Base-by-base conservation (phyloP, 2,113 vertebrate genomes). In the Natator depressus region DNA sequence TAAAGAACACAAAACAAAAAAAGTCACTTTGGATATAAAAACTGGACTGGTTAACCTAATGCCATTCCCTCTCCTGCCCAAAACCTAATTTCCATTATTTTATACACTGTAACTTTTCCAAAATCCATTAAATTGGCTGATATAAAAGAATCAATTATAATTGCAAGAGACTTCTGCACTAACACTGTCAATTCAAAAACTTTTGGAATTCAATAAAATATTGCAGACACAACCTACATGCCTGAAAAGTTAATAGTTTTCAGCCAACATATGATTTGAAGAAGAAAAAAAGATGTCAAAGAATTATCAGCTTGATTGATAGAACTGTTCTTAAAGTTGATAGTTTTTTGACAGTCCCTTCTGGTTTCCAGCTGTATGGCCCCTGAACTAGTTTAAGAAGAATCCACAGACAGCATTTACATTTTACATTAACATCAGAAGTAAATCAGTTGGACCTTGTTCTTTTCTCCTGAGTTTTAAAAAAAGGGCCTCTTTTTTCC, bases 181-280 rank as follows among this genome's bases (percentile, higher is more conserved):
- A 80, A n/a, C 0, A 72, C 27, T 27, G 38, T 24, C 38, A 79
- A 27, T 38, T 54, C 25, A n/a, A 22, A 8, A 82, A 51, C 7
- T 0, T 25, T 78, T 51, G n/a, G 35, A 88, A 72, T 38, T 81
- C 17, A 25, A 25, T 4, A 80, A 17, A 85, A 42, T 55, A 12
- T 2, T 35, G 25, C 25, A 27, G 80, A 7, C 4, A 3, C 0
- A 65, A 19, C 20, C 3, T 1, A 4, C 2, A 2, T 5, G 55
- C 29, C 49, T 10, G 12, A 57, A 3, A 19, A 2, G 8, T 49
- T 1, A 47, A 17, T 8, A 50, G 27, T 1, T 51, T 46, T 35
- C 0, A 59, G 20, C 11, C 31, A 10, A 25, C 1, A 14, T 49
- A 1, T 35, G 47, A 0, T 1, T 6, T 38, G 53, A 0, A n/a